Conservation (phyloP, 2,797 vertebrate genomes). For the Rousettus madagascariensis region DNA sequence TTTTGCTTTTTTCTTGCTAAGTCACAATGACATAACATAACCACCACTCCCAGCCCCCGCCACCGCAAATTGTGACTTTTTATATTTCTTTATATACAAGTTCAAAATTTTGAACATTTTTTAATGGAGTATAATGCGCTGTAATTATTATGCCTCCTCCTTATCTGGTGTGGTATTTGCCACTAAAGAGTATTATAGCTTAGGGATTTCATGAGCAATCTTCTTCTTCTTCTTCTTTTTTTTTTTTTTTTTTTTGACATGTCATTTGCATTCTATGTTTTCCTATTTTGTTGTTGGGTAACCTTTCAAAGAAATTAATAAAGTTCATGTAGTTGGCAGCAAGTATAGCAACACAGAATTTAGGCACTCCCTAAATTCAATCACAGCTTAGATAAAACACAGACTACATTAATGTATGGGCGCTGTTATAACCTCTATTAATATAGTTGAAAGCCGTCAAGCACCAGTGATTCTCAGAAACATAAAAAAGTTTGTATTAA, state of each 20-base stretch:
- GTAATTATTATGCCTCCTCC: neutral
- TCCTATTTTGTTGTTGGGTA: slow-evolving; percentile 76
- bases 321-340: slow-evolving; percentile 79
- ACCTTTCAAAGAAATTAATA: slow-evolving; percentile 83
- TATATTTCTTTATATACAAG: neutral
- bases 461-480: slow-evolving; percentile 87
- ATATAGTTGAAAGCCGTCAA: slow-evolving; percentile 87
- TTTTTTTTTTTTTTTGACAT: neutral
- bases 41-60: no score
- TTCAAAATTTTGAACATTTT: neutral
- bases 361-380: slow-evolving; percentile 86
- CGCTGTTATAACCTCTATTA: slow-evolving; percentile 88
- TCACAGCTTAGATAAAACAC: slow-evolving; percentile 86
- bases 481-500: slow-evolving; percentile 92
- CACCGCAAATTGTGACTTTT: neutral
- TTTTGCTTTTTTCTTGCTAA: slow-evolving; percentile 27
- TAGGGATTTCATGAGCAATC: neutral
- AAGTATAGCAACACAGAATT: slow-evolving; percentile 80
- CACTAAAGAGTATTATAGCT: slow-evolving; percentile 26
- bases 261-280: slow-evolving; percentile 76
- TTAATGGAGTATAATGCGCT: neutral
- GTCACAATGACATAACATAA: neutral
- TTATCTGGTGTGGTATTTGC: slow-evolving; percentile 32
- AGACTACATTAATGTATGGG: slow-evolving; percentile 86
- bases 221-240: slow-evolving; percentile 29